A percentile compares a stretch with the other conserved stretches of the same genome.
These are phyloP conservation scores for Schizothorax lantsangensis DNA, from an alignment of 2,797 vertebrate species.

Conservation along the genomic window DNA sequence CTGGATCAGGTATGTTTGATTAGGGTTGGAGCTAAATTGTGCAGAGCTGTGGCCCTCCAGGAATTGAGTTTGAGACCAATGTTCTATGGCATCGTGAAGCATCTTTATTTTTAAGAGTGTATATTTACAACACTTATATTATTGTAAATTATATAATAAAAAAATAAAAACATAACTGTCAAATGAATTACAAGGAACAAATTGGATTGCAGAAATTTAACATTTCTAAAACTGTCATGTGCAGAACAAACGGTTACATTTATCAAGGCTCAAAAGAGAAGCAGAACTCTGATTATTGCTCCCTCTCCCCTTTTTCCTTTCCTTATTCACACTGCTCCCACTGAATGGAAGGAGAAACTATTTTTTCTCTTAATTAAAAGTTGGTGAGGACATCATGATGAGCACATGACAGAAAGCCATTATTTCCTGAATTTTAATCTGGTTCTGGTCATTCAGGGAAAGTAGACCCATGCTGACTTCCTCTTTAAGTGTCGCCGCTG, in stretches of 20 bases:
- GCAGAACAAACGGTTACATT: conserved; percentile 35
- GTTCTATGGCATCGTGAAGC: too few species aligned
- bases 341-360: conserved; percentile 56
- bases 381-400: conserved; percentile 86
- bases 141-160: neutral
- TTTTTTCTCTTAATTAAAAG: conserved; percentile 93
- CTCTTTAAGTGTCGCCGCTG: conserved; percentile 92
- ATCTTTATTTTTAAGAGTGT: too few species aligned
- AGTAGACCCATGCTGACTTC: conserved; percentile 91
- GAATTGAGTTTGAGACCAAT: too few species aligned
- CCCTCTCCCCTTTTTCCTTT: neutral
- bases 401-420: conserved; percentile 89
- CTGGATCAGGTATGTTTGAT: too few species aligned
- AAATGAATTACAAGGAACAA: neutral
- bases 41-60: too few species aligned
- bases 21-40: too few species aligned
- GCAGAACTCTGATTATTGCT: conserved; percentile 42
- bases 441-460: conserved; percentile 87
- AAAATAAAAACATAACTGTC: neutral
- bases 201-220: neutral
- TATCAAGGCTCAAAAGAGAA: conserved; percentile 54
- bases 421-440: conserved; percentile 95
- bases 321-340: conserved; percentile 44
- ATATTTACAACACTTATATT: neutral
- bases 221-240: neutral